Evolutionary conservation across 2,113 vertebrate genomes (phyloP), one percentile per base, ranked within the genome.

Genomic region (Boleophthalmus pectinirostris): DNA sequence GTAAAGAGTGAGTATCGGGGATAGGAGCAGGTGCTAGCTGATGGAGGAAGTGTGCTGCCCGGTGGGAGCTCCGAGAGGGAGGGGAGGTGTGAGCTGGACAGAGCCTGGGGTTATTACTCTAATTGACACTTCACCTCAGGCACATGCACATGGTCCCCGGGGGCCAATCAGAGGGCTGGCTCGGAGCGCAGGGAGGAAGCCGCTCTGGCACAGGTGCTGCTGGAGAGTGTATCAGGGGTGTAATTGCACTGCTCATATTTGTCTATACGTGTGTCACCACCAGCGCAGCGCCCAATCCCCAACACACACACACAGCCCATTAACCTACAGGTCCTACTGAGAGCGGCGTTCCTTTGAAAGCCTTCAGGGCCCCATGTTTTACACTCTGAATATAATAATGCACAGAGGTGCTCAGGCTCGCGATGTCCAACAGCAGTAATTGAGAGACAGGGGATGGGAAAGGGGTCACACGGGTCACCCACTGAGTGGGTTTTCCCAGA

Each of bases 201-300:
- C 85, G 84, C 75, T 84, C 86, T 89, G 93, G 89, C 91, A 92
- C 93, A 94, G 93, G 93, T 94, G 93, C 91, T 90, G 89, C 85
- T 67, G 79, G 89, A 71, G 82, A 91, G 85, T 85, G 89, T 92
- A 89, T 92, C 89, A 88, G 78, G 82, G 88, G 87, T 86, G 85
- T 94, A 94, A 94, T 94, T 94, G 92, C 92, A 90, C 85, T 92
- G 88, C 89, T 91, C 90, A 92, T 93, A 93, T 93, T 91, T 92
- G 90, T 92, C 85, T 90, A 83, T 85, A 82, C 78, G 77, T 83
- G 89, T 91, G 88, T 90, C 86, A 82, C 89, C 86, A 89, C 88
- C 87, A 85, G 77, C 18, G 4, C 33, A 38, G 81, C 80, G 0
- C 83, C 80, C 79, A 77, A 78, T 71, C 78, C 79, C 72, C 73